A percentile compares a stretch with the other conserved stretches of the same genome.
phyloP scores from a whole-genome alignment of 2,888 invertebrate genomes.

The Linyphia triangularis region DNA sequence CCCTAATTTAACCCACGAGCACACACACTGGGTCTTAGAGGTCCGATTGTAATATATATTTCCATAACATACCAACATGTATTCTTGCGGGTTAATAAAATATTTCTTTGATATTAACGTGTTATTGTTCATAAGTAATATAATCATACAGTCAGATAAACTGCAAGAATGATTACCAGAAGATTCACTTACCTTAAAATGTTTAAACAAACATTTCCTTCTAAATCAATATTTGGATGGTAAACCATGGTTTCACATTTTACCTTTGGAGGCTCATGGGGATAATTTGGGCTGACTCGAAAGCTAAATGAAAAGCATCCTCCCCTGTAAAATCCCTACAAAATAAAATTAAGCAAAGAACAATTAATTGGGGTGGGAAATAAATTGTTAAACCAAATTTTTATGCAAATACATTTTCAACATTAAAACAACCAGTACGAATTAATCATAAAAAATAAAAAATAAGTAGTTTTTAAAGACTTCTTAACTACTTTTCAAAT shows the following conservation, averaged over 20 bases:
- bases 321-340: conserved; percentile 82
- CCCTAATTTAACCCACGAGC: too few species aligned
- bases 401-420: not conserved
- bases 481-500: too few species aligned
- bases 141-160: too few species aligned
- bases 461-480: too few species aligned
- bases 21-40: too few species aligned
- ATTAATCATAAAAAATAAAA: not conserved
- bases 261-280: conserved; percentile 98
- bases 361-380: not conserved
- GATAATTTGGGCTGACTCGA: conserved; percentile 98
- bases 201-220: conserved; percentile 98
- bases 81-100: too few species aligned
- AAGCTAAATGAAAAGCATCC: conserved; percentile 98
- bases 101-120: too few species aligned
- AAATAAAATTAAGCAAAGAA: conserved; percentile 21
- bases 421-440: not conserved
- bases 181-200: conserved; percentile 84
- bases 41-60: too few species aligned
- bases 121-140: too few species aligned
- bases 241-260: conserved; percentile 97
- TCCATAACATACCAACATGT: too few species aligned
- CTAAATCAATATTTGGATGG: conserved; percentile 98
- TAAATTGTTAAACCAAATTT: not conserved
- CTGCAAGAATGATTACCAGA: not conserved